These are phyloP conservation scores for Coelopa frigida DNA, from an alignment of 1,140 invertebrate genomes.

Conservation along the genomic window DNA sequence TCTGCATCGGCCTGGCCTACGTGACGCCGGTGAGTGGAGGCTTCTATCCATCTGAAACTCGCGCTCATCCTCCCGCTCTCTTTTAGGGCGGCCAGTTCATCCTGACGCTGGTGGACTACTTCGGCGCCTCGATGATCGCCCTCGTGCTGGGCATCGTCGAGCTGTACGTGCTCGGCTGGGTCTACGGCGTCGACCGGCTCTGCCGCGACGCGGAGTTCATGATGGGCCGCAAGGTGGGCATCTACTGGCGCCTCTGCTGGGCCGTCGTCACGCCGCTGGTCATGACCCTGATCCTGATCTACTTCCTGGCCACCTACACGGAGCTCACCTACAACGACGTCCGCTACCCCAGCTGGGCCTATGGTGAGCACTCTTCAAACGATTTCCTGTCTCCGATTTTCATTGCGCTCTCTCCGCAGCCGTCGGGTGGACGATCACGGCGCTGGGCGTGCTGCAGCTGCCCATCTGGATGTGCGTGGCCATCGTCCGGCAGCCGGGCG, in stretches of 20 bases:
- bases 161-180: conserved; percentile 56
- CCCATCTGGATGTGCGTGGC: conserved; percentile 53
- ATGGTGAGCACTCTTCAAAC: conserved; percentile 35
- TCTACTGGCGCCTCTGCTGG: conserved; percentile 79
- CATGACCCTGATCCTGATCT: conserved; percentile 59
- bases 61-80: conserved; percentile 11
- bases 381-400: not conserved
- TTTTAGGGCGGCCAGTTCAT: conserved; percentile 73
- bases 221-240: conserved; percentile 59
- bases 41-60: not conserved
- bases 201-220: conserved; percentile 62
- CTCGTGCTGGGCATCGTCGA: conserved; percentile 61
- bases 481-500: conserved; percentile 42
- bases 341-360: conserved; percentile 46
- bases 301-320: conserved; percentile 52
- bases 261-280: conserved; percentile 65
- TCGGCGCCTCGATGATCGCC: conserved; percentile 64
- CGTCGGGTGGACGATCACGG: conserved; percentile 51
- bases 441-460: conserved; percentile 51
- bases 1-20: conserved; percentile 61
- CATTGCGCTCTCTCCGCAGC: conserved; percentile 28
- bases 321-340: conserved; percentile 48
- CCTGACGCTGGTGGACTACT: conserved; percentile 69
- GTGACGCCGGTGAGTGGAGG: conserved; percentile 59
- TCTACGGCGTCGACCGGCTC: conserved; percentile 63